phyloP scores from a whole-genome alignment of 2,797 vertebrate genomes.

The Melanotaenia boesemani region DNA sequence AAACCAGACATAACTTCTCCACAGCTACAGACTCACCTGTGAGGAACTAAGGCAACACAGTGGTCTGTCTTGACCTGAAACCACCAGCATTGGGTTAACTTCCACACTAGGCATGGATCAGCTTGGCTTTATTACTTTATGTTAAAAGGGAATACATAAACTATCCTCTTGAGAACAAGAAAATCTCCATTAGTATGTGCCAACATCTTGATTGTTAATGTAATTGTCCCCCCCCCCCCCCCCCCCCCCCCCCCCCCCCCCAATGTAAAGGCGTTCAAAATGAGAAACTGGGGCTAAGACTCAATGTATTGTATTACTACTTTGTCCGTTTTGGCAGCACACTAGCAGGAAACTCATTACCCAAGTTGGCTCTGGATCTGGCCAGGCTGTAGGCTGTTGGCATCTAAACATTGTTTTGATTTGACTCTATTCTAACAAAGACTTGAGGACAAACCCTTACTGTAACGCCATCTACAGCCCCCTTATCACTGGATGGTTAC shows the following conservation, averaged over 20 bases:
- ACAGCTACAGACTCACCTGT: slow-evolving; percentile 13
- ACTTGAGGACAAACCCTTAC: slow-evolving; percentile 52
- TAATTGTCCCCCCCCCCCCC: background rate
- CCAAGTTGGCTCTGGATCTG: slow-evolving; percentile 51
- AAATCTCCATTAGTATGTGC: slow-evolving; percentile 9
- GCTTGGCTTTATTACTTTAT: background rate
- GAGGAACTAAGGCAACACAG: slow-evolving; percentile 13
- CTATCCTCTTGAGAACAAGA: background rate
- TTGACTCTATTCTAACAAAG: slow-evolving; percentile 61
- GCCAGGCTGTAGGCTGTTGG: slow-evolving; percentile 64
- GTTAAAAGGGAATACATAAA: background rate
- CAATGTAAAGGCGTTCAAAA: slow-evolving; percentile 13
- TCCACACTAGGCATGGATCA: background rate
- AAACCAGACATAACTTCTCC: slow-evolving; percentile 16
- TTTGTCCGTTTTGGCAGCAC: slow-evolving; percentile 63
- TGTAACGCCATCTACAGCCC: slow-evolving; percentile 51
- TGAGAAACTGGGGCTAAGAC: slow-evolving; percentile 30
- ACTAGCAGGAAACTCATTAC: slow-evolving; percentile 51
- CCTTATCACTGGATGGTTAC: slow-evolving; percentile 48
- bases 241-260: background rate
- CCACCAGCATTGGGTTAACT: background rate
- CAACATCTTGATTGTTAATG: slow-evolving; percentile 1
- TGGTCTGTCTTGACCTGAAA: background rate
- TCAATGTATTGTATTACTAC: slow-evolving; percentile 50
- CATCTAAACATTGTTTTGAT: slow-evolving; percentile 68